Percentiles rank a stretch among this genome's conserved stretches.
These are phyloP conservation scores for Ceratotherium simum DNA, from an alignment of 2,113 vertebrate genomes.

Conservation along the genomic window DNA sequence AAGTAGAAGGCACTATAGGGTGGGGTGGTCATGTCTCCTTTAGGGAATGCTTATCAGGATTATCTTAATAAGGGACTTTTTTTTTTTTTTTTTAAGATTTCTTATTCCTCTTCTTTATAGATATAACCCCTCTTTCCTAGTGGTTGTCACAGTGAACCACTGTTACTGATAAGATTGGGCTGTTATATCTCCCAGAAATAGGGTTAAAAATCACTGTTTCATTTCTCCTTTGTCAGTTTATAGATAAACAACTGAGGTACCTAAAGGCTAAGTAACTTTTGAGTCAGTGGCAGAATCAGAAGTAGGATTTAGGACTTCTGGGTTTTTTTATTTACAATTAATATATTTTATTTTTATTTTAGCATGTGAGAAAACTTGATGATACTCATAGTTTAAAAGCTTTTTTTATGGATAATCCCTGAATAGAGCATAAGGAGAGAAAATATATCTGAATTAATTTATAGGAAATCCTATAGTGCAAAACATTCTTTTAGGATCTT, in stretches of 20 bases:
- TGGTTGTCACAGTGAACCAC: neutral
- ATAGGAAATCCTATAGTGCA: neutral
- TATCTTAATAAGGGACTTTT: neutral
- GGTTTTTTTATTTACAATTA: neutral
- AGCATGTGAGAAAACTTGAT: neutral
- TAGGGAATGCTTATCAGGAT: neutral
- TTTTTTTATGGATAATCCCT: neutral
- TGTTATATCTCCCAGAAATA: neutral
- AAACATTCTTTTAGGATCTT: neutral
- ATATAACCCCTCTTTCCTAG: neutral
- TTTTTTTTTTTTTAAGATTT: neutral
- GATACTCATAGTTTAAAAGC: neutral
- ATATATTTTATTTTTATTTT: neutral
- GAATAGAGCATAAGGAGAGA: neutral
- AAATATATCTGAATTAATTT: neutral
- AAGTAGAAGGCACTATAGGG: neutral
- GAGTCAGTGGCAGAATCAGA: conserved; percentile 18
- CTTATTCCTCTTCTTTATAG: conserved; percentile 1
- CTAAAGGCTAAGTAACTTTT: conserved; percentile 12
- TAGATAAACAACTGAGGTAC: neutral
- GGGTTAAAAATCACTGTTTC: conserved; percentile 10
- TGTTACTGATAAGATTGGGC: neutral
- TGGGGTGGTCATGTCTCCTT: neutral
- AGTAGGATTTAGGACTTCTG: conserved; percentile 5
- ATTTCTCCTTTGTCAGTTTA: conserved; percentile 27